Base-by-base conservation (phyloP, 2,888 invertebrate species). In the Myopa testacea region DNA sequence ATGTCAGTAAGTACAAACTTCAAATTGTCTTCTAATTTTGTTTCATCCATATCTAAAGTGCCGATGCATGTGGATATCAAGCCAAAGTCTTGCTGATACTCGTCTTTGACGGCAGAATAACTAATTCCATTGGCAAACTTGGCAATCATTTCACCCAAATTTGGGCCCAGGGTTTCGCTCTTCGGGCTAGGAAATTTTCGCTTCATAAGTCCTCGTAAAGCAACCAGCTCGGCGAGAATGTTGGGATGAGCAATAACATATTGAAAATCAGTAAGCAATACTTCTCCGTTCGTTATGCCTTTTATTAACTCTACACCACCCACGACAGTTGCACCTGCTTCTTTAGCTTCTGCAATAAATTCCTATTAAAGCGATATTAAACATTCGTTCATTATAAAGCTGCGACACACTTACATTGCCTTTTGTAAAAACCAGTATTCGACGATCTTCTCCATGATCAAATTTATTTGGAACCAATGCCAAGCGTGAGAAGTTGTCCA, bases 271-370 rank as follows among this genome's bases (percentile, higher is more conserved):
- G 90, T 89, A 3, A 94, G 84, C 77, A 91, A 90, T 4, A 95
- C 85, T 81, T 92, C 91, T n/a, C 95, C 95, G 84, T 91, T 93
- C 91, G 95, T 94, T 82, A 96, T 93, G 81, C 93, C 92, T 88
- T 94, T 95, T 45, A 97, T 92, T 26, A 96, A 85, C 63, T 95
- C 95, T 0, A 90, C 85, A 4, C 95, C 95, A 14, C 96, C 96
- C 14, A 92, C 93, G 7, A 92, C 86, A 0, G 92, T 90, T 0
- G 96, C 96, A 0, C 96, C 96, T 0, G 94, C 93, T 34, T 92
- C 91, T 16, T 89, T 87, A 0, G 94, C 94, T 80, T 91, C 90
- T 73, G 91, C 89, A 72, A 88, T 82, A 77, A 86, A 83, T 4
- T 88, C 86, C 89, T 89, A 58, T 45, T 52, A 12, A 12, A 40